A percentile compares a stretch with the other conserved stretches of the same genome.
Evolutionary conservation across 2,113 vertebrate species (phyloP).

Genomic region (Potamarius usumacintae): DNA sequence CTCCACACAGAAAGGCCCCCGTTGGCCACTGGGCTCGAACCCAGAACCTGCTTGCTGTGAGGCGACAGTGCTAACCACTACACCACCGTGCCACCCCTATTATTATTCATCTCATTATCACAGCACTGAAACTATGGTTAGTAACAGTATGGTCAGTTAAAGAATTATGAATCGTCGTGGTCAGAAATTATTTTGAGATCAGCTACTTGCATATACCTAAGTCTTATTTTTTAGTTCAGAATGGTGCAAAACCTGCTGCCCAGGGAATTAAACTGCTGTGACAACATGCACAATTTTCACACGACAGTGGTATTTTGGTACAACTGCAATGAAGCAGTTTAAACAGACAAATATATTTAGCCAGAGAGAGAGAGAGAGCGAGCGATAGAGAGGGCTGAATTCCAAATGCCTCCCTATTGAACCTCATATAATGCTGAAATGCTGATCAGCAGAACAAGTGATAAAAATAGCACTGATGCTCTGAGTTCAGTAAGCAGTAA

Average conservation of each 20-base stretch:
- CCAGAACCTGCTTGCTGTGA: too few relatives aligned
- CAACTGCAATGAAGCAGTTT: constrained; percentile 8
- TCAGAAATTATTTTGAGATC: not conserved
- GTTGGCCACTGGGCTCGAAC: too few relatives aligned
- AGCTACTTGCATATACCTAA: not conserved
- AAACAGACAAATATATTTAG: not conserved
- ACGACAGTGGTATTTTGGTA: constrained; percentile 15
- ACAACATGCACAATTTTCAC: not conserved
- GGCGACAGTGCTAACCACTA: too few relatives aligned
- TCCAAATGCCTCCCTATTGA: constrained; percentile 23
- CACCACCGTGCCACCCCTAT: too few relatives aligned
- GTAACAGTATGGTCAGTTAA: not conserved
- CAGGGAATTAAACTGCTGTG: not conserved
- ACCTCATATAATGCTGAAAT: constrained; percentile 17
- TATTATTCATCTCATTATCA: too few relatives aligned
- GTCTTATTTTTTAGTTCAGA: not conserved
- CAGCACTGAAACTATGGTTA: not conserved
- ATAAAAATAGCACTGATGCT: constrained; percentile 21
- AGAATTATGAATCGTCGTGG: not conserved
- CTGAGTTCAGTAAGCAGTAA: not conserved
- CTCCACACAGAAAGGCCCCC: too few relatives aligned
- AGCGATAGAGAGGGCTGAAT: constrained; percentile 2
- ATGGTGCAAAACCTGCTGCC: not conserved
- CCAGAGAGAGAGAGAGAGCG: not conserved
- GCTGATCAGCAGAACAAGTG: constrained; percentile 28